Percentiles rank a stretch among this genome's conserved stretches.
Evolutionary conservation across 23 tunicate species (phyloP).

Genomic region (Halocynthia roretzi): DNA sequence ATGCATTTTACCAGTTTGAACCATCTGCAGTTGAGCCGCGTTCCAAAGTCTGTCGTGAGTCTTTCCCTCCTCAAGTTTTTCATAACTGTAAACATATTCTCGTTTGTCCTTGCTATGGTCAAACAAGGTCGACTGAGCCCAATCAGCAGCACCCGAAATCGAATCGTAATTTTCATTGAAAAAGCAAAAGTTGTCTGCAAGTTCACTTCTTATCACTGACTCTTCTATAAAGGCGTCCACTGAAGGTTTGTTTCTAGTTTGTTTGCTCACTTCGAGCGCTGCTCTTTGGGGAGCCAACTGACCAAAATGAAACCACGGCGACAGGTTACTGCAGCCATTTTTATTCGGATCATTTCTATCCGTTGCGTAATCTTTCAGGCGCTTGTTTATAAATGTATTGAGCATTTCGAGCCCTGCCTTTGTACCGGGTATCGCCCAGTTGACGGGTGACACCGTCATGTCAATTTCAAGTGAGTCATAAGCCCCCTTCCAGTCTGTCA

Average conservation of each 20-base stretch:
- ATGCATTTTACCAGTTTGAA: slow-evolving; percentile 10
- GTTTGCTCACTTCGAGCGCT: slow-evolving; percentile 1
- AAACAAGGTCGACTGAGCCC: not conserved
- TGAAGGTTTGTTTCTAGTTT: not conserved
- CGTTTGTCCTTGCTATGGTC: not conserved
- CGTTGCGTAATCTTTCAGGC: not conserved
- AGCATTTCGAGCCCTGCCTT: slow-evolving; percentile 10
- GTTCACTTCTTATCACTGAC: slow-evolving; percentile 2
- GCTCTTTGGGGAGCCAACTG: slow-evolving; percentile 5
- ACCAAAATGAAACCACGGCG: slow-evolving; percentile 19
- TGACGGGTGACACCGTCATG: not conserved
- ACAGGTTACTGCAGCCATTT: not conserved
- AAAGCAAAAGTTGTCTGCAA: slow-evolving; percentile 5
- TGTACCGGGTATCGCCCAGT: slow-evolving; percentile 6
- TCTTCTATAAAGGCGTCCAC: slow-evolving; percentile 11
- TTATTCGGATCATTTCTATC: slow-evolving; percentile 16
- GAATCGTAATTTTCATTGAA: slow-evolving; percentile 14
- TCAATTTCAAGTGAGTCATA: not conserved
- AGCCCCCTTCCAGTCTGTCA: slow-evolving; percentile 2
- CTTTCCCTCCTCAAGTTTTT: slow-evolving; percentile 2
- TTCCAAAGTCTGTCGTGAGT: slow-evolving; percentile 11
- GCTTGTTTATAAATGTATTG: slow-evolving; percentile 1
- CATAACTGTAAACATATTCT: not conserved
- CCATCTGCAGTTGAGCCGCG: slow-evolving; percentile 16
- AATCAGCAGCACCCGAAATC: slow-evolving; percentile 1